Evolutionary conservation across 2,797 vertebrate species (phyloP).

Genomic region (Crypturellus tataupa): DNA sequence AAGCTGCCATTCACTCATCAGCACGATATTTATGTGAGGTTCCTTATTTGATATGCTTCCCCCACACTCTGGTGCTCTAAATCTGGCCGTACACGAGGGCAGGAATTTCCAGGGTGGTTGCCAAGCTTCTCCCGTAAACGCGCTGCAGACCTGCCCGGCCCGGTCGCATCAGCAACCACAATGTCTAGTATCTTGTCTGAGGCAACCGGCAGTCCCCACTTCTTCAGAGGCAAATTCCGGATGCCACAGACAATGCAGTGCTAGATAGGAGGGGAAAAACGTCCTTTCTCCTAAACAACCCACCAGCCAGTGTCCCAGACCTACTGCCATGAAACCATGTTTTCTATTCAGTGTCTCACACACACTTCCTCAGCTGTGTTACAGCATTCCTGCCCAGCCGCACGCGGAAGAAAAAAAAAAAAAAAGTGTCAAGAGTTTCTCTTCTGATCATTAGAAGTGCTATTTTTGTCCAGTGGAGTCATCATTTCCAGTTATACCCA

Average conservation of each 20-base stretch:
- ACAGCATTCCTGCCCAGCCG: background rate
- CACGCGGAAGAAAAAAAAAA: background rate
- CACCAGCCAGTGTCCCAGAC: background rate
- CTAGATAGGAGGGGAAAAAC: background rate
- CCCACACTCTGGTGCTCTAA: background rate
- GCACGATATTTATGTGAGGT: background rate
- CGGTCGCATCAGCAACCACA: background rate
- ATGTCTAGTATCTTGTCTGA: background rate
- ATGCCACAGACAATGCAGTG: background rate
- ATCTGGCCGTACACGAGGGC: background rate
- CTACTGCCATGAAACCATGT: background rate
- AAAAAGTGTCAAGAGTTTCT: background rate
- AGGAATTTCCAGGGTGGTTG: background rate
- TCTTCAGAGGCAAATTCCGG: background rate
- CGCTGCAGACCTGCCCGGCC: background rate
- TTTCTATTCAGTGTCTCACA: background rate
- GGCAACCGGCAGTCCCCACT: background rate
- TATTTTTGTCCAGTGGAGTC: background rate
- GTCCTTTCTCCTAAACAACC: background rate
- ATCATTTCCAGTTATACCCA: background rate
- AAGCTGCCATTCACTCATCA: background rate
- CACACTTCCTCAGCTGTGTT: background rate
- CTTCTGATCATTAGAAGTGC: background rate
- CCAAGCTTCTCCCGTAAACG: background rate
- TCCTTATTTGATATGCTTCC: background rate